Evolutionary conservation across 2,113 vertebrate species (phyloP), one percentile per base, ranked within the genome.

Genomic region (Platichthys flesus): DNA sequence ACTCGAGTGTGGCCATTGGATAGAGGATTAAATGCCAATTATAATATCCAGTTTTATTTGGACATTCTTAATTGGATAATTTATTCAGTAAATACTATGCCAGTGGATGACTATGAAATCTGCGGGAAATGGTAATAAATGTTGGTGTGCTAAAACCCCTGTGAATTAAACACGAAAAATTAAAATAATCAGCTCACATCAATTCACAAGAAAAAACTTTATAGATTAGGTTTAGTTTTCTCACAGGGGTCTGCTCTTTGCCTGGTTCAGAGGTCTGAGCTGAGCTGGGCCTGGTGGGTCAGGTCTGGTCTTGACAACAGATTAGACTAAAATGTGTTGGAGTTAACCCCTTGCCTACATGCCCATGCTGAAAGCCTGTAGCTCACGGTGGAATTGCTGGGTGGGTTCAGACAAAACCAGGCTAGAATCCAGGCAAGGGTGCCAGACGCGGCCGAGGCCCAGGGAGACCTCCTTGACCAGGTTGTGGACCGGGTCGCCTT

Each of bases 391-490:
- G 81, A 99, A 99, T 94, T 98, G 97, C 86, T 96, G 96, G 81
- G 96, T 97, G 89, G 97, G 97, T 92, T 99, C 98, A 55, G 95
- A 96, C 94, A 98, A 94, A 91, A 98, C 95, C 85, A 95, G 91
- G 92, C 95, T 95, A 82, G 96, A 96, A 94, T 99, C 97, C 94
- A 98, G 93, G 87, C 96, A 95, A 0, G 97, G 97, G 0, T 97
- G 97, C 98, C 98, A 99, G 78, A 96, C 95, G 0, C 97, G 97
- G 64, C 96, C 95, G 63, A 99, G 94, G 62, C 97, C 97, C 15
- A 97, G 94, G 28, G 98, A 99, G 26, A 99, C 98, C 93, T 99
- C 97, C 91, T 99, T 98, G 81, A 98, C 96, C 85, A 99, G 95
- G 90, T 97, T 96, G 83, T 97, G 96, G 66, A 98, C 95, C 12